Evolutionary conservation across 1,140 invertebrate species (phyloP), one percentile per base, ranked within the genome.

Genomic region (Polypedilum vanderplanki): DNA sequence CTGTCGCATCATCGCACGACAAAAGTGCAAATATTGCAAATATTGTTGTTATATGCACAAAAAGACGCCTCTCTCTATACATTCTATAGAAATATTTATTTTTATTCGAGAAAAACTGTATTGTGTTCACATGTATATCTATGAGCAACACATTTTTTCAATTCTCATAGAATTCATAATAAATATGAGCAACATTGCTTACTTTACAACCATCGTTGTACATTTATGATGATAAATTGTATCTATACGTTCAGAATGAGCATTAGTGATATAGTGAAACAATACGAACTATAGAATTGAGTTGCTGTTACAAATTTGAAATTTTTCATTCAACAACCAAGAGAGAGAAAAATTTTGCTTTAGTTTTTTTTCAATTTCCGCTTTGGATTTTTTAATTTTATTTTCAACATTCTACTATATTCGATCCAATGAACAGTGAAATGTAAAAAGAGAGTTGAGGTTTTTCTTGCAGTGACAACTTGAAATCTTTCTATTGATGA

Each of bases 171-270:
- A 57, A 57, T 57, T 12, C n/a, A 57, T 57, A n/a, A 57, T 57
- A 57, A n/a, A n/a, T 57, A n/a, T 57, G 46, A 12, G n/a, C n/a
- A 57, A 12, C 46, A 57, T 33, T 33, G n/a, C 46, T 57, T n/a
- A 57, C 46, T 57, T 12, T 57, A 12, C n/a, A n/a, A 57, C 46
- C n/a, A 57, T 57, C 46, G 46, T 12, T n/a, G 46, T 12, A 57
- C 46, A 57, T 57, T 57, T 57, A 57, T 57, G 46, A 57, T 57
- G 46, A 57, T 57, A 57, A 57, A 57, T 57, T 57, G 46, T n/a
- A 57, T 12, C 10, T 57, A 57, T 57, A n/a, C n/a, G 12, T 57
- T 12, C 12, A 15, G 46, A 57, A 57, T 57, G 46, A 57, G 15
- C 46, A 57, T 15, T 57, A 57, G 46, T 57, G n/a, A 57, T 57